phyloP scores from a whole-genome alignment of 2,797 vertebrate genomes.

The Orestias chungarensis region DNA sequence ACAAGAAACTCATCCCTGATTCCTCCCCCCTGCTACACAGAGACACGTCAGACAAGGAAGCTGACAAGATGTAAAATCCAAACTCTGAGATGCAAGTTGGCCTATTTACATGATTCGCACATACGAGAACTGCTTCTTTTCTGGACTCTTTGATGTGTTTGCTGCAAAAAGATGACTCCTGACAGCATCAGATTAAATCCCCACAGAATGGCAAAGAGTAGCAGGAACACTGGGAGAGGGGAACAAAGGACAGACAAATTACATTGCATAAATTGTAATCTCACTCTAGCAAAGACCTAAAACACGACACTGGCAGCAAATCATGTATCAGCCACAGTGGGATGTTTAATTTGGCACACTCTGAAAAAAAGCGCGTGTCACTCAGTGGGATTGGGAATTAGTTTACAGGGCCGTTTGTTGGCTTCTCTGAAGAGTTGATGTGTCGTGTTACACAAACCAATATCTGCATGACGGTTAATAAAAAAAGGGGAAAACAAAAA shows the following conservation, averaged over 20 bases:
- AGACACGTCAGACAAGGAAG: conserved; percentile 41
- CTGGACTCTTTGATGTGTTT: conserved; percentile 67
- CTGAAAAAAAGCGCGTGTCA: conserved; percentile 58
- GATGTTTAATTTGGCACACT: conserved; percentile 64
- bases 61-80: conserved; percentile 48
- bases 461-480: conserved; percentile 48
- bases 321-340: conserved; percentile 73
- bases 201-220: conserved; percentile 44
- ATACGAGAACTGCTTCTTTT: conserved; percentile 61
- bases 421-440: conserved; percentile 35
- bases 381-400: conserved; percentile 57
- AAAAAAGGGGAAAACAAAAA: conserved; percentile 27
- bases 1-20: conserved; percentile 52
- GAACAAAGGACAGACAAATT: background rate
- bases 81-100: conserved; percentile 50
- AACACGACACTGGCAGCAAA: conserved; percentile 61
- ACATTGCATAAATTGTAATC: conserved; percentile 53
- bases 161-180: conserved; percentile 58
- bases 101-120: conserved; percentile 71
- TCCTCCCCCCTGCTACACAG: conserved; percentile 41
- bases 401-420: conserved; percentile 60
- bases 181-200: conserved; percentile 69
- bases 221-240: conserved; percentile 4
- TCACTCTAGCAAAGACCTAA: conserved; percentile 64
- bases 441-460: conserved; percentile 50